Base-by-base conservation (phyloP, 2,113 vertebrate genomes). In the Brachyhypopomus gauderio region DNA sequence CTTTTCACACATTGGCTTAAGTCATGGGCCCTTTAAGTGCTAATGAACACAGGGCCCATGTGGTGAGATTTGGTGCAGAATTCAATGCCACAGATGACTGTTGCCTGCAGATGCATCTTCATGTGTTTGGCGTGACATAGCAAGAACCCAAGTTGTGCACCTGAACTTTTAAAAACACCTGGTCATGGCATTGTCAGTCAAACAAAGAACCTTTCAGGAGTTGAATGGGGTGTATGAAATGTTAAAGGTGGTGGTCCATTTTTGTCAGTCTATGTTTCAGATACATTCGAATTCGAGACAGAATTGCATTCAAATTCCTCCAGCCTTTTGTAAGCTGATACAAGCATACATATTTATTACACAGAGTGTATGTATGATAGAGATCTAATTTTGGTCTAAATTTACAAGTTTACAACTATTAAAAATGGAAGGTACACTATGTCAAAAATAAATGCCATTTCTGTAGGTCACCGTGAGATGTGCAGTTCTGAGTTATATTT, bases 51-150 rank as follows among this genome's bases (percentile, higher is more conserved):
- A 77, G 38, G 38, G 22, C 25, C 36, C 34, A 41, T 45, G n/a
- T 41, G 56, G n/a, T 69, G 58, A 63, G 75, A 22, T 41, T 83
- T 83, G 78, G 27, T 75, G 76, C 77, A 25, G 79, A 19, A 62
- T 41, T 36, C 80, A 83, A 72, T 72, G 41, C 52, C 36, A 80
- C 84, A 83, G 83, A 88, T 80, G 85, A 79, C 71, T 73, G 34
- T 73, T 71, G 79, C 79, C 86, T 60, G 19, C 75, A 77, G n/a
- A 22, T 69, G 19, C 76, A 56, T 27, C 48, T 23, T 67, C 27
- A 36, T 27, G 66, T 34, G 25, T 22, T 69, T 56, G n/a, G 27
- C 20, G 3, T 30, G 30, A 30, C 30, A 3, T 30, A 30, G 30
- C 30, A 30, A 30, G 30, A 67, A 36, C 5, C 17, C 30, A 4